Base-by-base conservation (phyloP, 37 sponge, comb jelly and placozoan species). In the Chondrosia reniformis region DNA sequence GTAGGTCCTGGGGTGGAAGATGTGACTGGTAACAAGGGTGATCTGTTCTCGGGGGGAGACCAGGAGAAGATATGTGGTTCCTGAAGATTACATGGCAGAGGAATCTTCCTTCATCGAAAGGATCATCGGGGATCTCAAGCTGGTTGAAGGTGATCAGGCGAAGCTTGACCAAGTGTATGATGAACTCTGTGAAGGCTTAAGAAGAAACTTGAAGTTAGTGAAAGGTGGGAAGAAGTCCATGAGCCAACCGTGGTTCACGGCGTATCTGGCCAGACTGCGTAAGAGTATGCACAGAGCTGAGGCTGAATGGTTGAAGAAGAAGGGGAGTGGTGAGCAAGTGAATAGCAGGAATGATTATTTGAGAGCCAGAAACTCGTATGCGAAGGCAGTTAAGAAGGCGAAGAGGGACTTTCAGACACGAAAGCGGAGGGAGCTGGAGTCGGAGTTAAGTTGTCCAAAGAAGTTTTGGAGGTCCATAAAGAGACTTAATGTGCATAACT, bases 171-270 rank as follows among this genome's bases (percentile, higher is more conserved):
- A 64, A 32, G 52, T 64, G 66, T 12, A 64, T 64, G 66, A 64
- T 9, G 33, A 64, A 64, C 66, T 64, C 37, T 64, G 66, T 64
- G 66, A 64, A 64, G 66, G 66, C 34, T 64, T 64, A 64, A 64
- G 34, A 64, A 64, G 52, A 61, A 61, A 61, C 63, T 22, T 61
- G 63, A 61, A 61, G 63, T 22, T 61, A 28, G 63, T 61, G 63
- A 61, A 61, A 64, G 66, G 66, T 15, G 66, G 66, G 66, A 64
- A 64, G 66, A 64, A 64, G 66, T 64, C 66, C 66, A 64, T 9
- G 66, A 64, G 34, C 33, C 66, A 64, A 12, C 37, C 33, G 4
- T 64, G 66, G 66, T 64, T 64, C 66, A 34, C 66, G 66, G 34
- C 36, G 6, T 32, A 27, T 32, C 66, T 64, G 66, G 66, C 66